A percentile compares a stretch with the other conserved stretches of the same genome.
phyloP scores from a whole-genome alignment of 2,113 vertebrate genomes.

The Erythrolamprus reginae region DNA sequence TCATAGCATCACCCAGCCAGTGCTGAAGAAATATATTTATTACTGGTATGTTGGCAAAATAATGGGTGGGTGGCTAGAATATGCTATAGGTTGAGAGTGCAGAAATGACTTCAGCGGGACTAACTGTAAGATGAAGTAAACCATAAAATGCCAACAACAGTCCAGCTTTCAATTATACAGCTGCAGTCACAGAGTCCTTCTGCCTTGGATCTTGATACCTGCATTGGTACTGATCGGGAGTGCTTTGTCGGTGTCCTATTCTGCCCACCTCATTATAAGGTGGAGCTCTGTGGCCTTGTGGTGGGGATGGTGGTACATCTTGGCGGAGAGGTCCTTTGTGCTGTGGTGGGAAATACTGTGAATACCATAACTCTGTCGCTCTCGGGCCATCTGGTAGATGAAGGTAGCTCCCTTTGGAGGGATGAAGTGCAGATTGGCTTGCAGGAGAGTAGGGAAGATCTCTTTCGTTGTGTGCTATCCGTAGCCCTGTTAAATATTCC shows the following conservation, averaged over 20 bases:
- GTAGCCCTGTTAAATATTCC: slow-evolving; percentile 78
- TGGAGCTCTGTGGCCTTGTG: slow-evolving; percentile 74
- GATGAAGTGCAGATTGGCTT: slow-evolving; percentile 65
- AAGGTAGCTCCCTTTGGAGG: slow-evolving; percentile 71
- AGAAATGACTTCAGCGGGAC: slow-evolving; percentile 5
- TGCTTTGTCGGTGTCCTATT: slow-evolving; percentile 67
- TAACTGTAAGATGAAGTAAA: not conserved
- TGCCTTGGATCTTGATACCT: slow-evolving; percentile 76
- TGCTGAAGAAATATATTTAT: not conserved
- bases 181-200: slow-evolving; percentile 86
- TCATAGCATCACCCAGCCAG: not conserved
- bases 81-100: not conserved
- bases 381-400: slow-evolving; percentile 47
- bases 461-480: slow-evolving; percentile 74
- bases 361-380: slow-evolving; percentile 74
- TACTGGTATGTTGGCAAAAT: not conserved
- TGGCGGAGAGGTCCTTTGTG: slow-evolving; percentile 90
- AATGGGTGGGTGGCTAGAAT: not conserved
- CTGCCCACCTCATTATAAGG: slow-evolving; percentile 73
- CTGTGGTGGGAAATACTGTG: slow-evolving; percentile 77
- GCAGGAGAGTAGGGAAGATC: slow-evolving; percentile 75
- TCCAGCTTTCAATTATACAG: slow-evolving; percentile 68
- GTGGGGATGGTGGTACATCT: slow-evolving; percentile 91
- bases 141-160: not conserved
- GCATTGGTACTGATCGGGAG: slow-evolving; percentile 73